Conservation (phyloP, 2,888 invertebrate species). For the Argyresthia goedartella region DNA sequence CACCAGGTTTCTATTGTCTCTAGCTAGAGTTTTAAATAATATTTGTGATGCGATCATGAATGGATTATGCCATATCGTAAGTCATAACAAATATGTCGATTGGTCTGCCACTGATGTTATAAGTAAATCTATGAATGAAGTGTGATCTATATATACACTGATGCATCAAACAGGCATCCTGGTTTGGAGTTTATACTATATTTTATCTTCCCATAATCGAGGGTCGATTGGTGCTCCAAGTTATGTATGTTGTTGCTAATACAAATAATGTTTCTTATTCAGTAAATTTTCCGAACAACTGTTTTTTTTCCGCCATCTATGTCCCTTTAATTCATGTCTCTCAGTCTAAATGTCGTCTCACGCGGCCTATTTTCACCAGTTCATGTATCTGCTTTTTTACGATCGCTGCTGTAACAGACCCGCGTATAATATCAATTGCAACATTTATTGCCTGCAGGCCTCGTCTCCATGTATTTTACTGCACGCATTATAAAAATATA, state of each 20-base stretch:
- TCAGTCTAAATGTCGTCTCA: not conserved
- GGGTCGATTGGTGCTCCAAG: not conserved
- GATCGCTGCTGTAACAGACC: not conserved
- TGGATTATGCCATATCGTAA: too few relatives aligned
- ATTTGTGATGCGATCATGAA: too few relatives aligned
- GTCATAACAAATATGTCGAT: too few relatives aligned
- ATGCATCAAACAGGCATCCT: too few relatives aligned
- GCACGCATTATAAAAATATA: conserved; percentile 1
- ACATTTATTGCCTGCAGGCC: not conserved
- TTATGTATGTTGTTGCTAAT: not conserved
- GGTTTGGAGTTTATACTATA: not conserved
- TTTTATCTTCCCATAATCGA: not conserved
- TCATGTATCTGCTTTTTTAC: not conserved
- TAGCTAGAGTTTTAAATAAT: too few relatives aligned
- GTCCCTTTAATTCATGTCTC: not conserved
- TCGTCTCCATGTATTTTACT: conserved; percentile 1
- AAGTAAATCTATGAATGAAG: too few relatives aligned
- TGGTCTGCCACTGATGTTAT: too few relatives aligned
- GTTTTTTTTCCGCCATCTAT: too few relatives aligned
- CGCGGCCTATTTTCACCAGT: not conserved
- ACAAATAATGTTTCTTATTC: too few relatives aligned
- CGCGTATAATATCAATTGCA: conserved; percentile 2
- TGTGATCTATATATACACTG: too few relatives aligned
- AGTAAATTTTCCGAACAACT: too few relatives aligned
- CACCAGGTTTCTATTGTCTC: too few relatives aligned